Base-by-base conservation (phyloP, 2,113 vertebrate genomes). In the Cyanoramphus novaezelandiae region DNA sequence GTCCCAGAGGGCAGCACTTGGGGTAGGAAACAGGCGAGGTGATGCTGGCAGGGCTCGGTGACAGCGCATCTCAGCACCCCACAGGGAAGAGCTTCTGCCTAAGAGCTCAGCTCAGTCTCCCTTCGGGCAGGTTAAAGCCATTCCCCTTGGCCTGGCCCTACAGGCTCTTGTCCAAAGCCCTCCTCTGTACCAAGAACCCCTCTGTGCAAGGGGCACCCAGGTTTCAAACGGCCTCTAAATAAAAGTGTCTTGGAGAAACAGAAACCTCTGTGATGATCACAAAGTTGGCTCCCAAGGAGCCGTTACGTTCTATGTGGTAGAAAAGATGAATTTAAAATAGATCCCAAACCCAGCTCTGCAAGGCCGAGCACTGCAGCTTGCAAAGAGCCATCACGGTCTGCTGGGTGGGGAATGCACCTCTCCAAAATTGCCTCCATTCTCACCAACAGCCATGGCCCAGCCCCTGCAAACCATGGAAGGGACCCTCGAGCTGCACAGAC, bases 271-370 rank as follows among this genome's bases (percentile, higher is more conserved):
- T 43, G 63, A 12, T 43, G 49, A n/a, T 6, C 55, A 59, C 49
- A 37, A 71, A 92, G 93, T n/a, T 39, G 80, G 91, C 53, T 97
- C 97, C 95, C 90, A 28, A 96, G 95, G 95, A 97, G 94, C 90
- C 0, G 9, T 96, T 96, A 89, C 78, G 91, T 95, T 95, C 93
- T 35, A 3, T 86, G 90, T 92, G 93, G 67, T 89, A 93, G 96
- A 93, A 97, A 97, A 94, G 65, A 59, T 44, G 93, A 95, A 96
- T 96, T 82, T 78, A 88, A 94, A 74, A 83, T 43, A 78, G 91
- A 75, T 91, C 91, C 96, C 95, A 96, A 96, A 82, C 65, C 59
- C 69, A 31, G 89, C 91, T 94, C 68, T 86, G 64, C 62, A 60
- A 72, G 39, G 5, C 1, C 4, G 31, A 43, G 78, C 9, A 27